These are phyloP conservation scores for Cheumatopsyche charites DNA, from an alignment of 1,140 invertebrate species.

Conservation along the genomic window DNA sequence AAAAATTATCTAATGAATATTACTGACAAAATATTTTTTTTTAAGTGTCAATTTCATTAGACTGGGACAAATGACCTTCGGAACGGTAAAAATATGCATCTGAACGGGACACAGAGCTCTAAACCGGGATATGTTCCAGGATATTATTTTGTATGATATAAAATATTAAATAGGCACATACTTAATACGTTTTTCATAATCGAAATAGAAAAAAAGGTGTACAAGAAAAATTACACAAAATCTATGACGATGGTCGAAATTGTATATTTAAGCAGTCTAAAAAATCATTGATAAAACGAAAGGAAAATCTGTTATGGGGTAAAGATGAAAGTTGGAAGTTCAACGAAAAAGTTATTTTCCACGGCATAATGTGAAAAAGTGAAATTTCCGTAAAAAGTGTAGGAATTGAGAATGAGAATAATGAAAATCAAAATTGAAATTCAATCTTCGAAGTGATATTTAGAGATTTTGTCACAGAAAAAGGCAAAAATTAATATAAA, in stretches of 20 bases:
- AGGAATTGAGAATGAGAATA: constrained; percentile 17
- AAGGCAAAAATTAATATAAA: background rate
- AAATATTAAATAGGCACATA: no score
- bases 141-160: no score
- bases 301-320: background rate
- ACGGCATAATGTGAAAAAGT: constrained; percentile 23
- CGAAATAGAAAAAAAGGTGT: no score
- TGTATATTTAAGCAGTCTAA: background rate
- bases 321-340: constrained; percentile 9
- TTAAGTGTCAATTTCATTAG: no score
- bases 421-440: constrained; percentile 32
- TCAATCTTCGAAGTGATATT: constrained; percentile 3
- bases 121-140: no score
- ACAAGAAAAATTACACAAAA: background rate
- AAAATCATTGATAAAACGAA: background rate
- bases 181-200: no score
- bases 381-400: constrained; percentile 28
- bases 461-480: background rate
- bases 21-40: no score
- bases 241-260: background rate
- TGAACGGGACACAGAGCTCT: no score
- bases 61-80: no score
- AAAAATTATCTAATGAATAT: no score
- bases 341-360: constrained; percentile 13
- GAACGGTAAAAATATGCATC: no score